phyloP scores from a whole-genome alignment of 92 coral and sea anemone genomes.

The Diadumene lineata region DNA sequence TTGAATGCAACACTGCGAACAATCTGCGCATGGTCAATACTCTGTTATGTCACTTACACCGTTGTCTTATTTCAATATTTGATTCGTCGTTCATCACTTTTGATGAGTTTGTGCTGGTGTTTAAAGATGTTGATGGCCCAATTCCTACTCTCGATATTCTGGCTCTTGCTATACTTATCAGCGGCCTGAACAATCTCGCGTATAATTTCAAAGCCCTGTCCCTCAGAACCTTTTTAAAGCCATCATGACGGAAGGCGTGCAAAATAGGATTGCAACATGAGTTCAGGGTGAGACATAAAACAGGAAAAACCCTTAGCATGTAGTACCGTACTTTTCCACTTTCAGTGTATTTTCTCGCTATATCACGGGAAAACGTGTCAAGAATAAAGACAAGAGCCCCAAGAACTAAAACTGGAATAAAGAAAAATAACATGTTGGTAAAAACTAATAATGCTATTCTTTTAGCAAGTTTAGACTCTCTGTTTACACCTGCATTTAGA shows the following conservation, averaged over 20 bases:
- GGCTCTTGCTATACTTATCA: background rate
- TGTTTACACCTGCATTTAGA: constrained; percentile 10
- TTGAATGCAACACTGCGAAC: too few species aligned
- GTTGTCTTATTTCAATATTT: too few species aligned
- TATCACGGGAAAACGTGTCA: background rate
- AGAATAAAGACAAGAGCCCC: constrained; percentile 2
- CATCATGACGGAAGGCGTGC: constrained; percentile 41
- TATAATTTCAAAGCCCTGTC: background rate
- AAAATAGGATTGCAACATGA: constrained; percentile 46
- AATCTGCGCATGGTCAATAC: too few species aligned
- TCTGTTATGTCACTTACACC: too few species aligned
- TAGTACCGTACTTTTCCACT: constrained; percentile 14
- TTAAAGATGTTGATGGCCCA: too few species aligned
- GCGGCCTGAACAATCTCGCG: background rate
- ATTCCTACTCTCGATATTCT: background rate
- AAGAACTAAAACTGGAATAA: constrained; percentile 21
- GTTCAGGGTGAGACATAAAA: constrained; percentile 29
- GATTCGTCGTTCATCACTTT: too few species aligned
- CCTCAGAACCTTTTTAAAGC: constrained; percentile 27
- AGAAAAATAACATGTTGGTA: constrained; percentile 32
- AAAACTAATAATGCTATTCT: constrained; percentile 34
- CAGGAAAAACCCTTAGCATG: constrained; percentile 20
- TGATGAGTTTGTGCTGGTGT: too few species aligned
- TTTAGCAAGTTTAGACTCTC: constrained; percentile 40
- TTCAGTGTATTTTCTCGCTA: background rate